phyloP scores from a whole-genome alignment of 1,140 invertebrate genomes.

The Formica exsecta region DNA sequence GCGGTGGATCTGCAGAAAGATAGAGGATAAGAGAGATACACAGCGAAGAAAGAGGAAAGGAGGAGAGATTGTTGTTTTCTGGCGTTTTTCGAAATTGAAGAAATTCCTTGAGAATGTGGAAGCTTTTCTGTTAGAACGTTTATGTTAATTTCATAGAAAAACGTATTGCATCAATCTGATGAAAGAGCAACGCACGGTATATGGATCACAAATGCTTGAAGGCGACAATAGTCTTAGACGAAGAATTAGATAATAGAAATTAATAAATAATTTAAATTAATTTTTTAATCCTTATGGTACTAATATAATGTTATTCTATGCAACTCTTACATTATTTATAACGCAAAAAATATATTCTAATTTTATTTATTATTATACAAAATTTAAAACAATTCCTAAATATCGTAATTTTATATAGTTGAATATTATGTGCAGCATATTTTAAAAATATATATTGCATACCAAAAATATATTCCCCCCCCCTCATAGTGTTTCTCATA shows the following conservation, averaged over 20 bases:
- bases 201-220: slow-evolving; percentile 15
- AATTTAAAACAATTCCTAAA: too few species aligned
- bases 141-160: background rate
- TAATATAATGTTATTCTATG: background rate
- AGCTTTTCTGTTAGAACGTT: background rate
- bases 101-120: background rate
- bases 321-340: background rate
- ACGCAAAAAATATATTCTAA: too few species aligned
- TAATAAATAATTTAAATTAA: background rate
- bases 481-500: background rate
- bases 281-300: background rate
- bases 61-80: slow-evolving; percentile 52
- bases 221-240: slow-evolving; percentile 13
- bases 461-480: background rate
- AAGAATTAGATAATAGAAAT: slow-evolving; percentile 9
- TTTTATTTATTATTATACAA: too few species aligned
- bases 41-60: slow-evolving; percentile 8
- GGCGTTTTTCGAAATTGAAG: background rate
- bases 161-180: background rate
- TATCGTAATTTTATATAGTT: too few species aligned
- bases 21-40: background rate
- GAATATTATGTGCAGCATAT: background rate
- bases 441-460: background rate
- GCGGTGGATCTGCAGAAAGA: slow-evolving; percentile 14
- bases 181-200: background rate